Base-by-base conservation (phyloP, 2,113 vertebrate species). In the Indicator maculatus region DNA sequence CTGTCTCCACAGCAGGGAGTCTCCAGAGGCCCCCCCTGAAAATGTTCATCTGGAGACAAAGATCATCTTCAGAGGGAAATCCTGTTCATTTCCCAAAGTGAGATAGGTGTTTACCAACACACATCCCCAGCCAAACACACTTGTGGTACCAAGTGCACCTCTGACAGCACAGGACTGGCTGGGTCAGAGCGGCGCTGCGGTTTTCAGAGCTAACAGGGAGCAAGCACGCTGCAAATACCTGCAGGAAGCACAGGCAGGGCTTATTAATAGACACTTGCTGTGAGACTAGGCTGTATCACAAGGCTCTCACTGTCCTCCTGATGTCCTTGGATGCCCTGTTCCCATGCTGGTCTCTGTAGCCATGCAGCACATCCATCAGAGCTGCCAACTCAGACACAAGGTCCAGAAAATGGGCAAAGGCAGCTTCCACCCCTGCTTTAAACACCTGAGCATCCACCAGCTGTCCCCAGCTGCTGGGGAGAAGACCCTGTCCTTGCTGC, bases 231-330 rank as follows among this genome's bases (percentile, higher is more conserved):
- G 93, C 91, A 96, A 96, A 96, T 80, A 96, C 80, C 73, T 79
- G 85, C 78, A 95, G 94, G 96, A 96, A 96, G 89, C 3, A 4
- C 33, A 86, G 83, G 79, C 87, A 67, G 1, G 5, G 67, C 89
- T 91, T 96, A 94, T 95, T 94, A 96, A 95, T 83, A 96, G 87
- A 71, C 83, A 74, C 89, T 94, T 89, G 75, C 91, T 94, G 64
- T 56, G 58, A 81, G 89, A 96, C 47, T 3, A 67, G 72, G 70
- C 84, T 77, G 63, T 5, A 45, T 39, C 87, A 96, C 94, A 96
- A 95, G 85, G 75, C 79, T 86, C 80, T 63, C 82, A 28, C 75
- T 96, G 87, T 95, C 45, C 72, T 94, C 78, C 74, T 6, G 11
- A 8, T 26, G 95, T 95, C 93, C 96, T 93, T 7, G 1, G 63